phyloP scores from a whole-genome alignment of 2,113 vertebrate genomes.

The Canis aureus region DNA sequence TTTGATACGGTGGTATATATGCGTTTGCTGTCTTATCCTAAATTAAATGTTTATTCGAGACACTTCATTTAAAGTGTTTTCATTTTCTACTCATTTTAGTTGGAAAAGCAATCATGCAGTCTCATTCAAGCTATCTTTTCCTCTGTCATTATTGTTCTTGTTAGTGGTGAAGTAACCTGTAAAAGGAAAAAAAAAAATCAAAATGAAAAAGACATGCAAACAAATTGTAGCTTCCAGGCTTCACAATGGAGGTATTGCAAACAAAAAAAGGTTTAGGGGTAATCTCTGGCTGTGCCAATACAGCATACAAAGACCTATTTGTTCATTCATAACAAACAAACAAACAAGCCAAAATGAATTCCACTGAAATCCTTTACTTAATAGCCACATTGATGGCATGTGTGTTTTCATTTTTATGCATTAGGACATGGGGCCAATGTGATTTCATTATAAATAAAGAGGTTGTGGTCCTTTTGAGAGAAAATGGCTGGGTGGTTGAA shows the following conservation, averaged over 20 bases:
- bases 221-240: constrained; percentile 60
- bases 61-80: constrained; percentile 82
- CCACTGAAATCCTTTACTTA: not conserved
- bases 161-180: constrained; percentile 47
- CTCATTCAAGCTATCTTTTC: constrained; percentile 64
- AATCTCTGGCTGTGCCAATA: constrained; percentile 52
- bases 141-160: constrained; percentile 60
- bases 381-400: not conserved
- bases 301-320: constrained; percentile 65
- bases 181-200: not conserved
- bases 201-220: constrained; percentile 74
- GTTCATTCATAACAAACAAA: constrained; percentile 46
- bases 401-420: not conserved
- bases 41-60: constrained; percentile 84
- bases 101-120: constrained; percentile 79
- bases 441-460: constrained; percentile 46
- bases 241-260: constrained; percentile 2
- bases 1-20: constrained; percentile 66
- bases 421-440: not conserved
- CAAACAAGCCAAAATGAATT: not conserved
- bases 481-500: constrained; percentile 3
- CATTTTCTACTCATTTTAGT: constrained; percentile 79
- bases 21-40: constrained; percentile 61
- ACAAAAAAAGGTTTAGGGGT: constrained; percentile 47
- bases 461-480: not conserved